A percentile compares a stretch with the other conserved stretches of the same genome.
Evolutionary conservation across 2,113 vertebrate genomes (phyloP).

Genomic region (Panthera tigris): DNA sequence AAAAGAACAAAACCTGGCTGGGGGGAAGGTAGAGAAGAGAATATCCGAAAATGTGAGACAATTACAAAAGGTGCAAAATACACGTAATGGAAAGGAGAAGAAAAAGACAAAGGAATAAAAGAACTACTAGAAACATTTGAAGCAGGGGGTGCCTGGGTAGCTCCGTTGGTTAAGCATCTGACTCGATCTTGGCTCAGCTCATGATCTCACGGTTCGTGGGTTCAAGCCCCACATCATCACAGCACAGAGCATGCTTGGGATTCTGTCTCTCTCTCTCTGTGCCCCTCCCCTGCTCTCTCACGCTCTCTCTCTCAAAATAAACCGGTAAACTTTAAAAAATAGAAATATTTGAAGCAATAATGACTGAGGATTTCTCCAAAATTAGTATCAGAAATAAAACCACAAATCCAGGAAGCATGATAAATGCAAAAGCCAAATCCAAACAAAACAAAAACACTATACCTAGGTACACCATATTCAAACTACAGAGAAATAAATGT

Average conservation of each 20-base stretch:
- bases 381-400: not conserved
- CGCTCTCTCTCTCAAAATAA: too few relatives aligned
- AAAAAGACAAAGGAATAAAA: not conserved
- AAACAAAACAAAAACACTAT: not conserved
- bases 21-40: not conserved
- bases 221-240: too few relatives aligned
- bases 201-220: too few relatives aligned
- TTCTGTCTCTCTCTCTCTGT: too few relatives aligned
- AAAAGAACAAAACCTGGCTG: not conserved
- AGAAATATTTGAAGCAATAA: not conserved
- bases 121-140: not conserved
- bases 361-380: not conserved
- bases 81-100: not conserved
- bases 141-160: not conserved
- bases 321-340: too few relatives aligned
- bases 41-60: not conserved
- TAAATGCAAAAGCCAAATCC: not conserved
- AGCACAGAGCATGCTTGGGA: too few relatives aligned
- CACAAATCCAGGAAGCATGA: not conserved
- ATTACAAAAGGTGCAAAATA: not conserved
- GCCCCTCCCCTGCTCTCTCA: too few relatives aligned
- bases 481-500: not conserved
- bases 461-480: not conserved
- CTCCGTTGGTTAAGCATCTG: too few relatives aligned
- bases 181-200: too few relatives aligned